Base-by-base conservation (phyloP, 2,113 vertebrate genomes). In the Notiomystis cincta region DNA sequence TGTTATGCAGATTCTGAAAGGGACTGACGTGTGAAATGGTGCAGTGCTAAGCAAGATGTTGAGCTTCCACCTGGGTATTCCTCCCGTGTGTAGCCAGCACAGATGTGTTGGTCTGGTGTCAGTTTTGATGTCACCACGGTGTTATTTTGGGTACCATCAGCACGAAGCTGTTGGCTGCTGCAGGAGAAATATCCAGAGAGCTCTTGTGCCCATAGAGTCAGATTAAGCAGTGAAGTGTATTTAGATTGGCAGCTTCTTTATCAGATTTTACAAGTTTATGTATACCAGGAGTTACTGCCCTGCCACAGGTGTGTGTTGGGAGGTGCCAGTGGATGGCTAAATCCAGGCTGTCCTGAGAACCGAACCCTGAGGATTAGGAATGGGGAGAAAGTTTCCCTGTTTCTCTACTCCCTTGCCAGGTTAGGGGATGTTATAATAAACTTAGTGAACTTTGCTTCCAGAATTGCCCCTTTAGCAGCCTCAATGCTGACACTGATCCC, bases 381-480 rank as follows among this genome's bases (percentile, higher is more conserved):
- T 0, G 1, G 44, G 56, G 61, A 77, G 79, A 61, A 77, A 18
- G 15, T 25, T 24, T 64, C 48, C 10, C 28, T 71, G 1, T 42
- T 89, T 81, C 47, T 78, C 23, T 27, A 70, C 62, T 73, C 22
- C 53, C 35, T 76, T 47, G 19, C 71, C 44, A 42, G 45, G 31
- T 83, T 93, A 31, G 45, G 69, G 53, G 78, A 75, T 92, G 67
- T 83, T 91, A 47, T 24, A 44, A 75, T 82, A 81, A 95, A 66
- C 73, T 25, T 47, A 75, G 22, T 95, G 92, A 96, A 83, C 76
- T 96, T 94, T 86, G 87, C 79, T 95, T 92, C 79, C 85, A 97
- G 95, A 94, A 48, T 37, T 89, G 88, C 86, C 90, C 85, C 88
- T 88, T 80, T 50, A 64, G 64, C 93, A 93, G 90, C 92, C 82